Evolutionary conservation across 2,797 vertebrate genomes (phyloP).

Genomic region (Muscicapa comitata): DNA sequence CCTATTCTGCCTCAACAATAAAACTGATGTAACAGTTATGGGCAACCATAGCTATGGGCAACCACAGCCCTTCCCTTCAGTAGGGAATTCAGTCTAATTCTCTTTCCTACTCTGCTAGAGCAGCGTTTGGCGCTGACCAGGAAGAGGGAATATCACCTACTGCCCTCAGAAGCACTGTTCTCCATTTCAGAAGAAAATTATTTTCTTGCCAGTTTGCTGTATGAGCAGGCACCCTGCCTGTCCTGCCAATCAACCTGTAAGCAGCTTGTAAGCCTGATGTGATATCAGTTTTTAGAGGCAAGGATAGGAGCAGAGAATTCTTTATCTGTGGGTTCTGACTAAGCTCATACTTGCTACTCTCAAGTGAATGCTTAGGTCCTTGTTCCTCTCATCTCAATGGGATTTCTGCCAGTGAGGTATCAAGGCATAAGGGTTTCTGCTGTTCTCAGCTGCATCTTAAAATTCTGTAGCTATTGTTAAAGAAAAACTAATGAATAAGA

Average conservation of each 20-base stretch:
- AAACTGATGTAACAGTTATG: neutral
- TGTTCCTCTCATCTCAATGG: neutral
- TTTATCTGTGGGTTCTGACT: neutral
- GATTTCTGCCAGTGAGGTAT: neutral
- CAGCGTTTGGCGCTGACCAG: neutral
- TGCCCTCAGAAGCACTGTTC: neutral
- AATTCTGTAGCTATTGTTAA: slow-evolving; percentile 14
- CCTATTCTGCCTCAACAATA: neutral
- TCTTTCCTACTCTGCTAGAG: neutral
- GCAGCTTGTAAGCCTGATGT: neutral
- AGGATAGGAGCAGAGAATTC: neutral
- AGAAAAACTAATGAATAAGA: neutral
- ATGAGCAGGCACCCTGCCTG: neutral
- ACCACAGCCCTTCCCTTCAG: neutral
- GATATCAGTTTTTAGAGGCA: neutral
- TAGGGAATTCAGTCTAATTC: neutral
- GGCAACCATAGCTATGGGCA: neutral
- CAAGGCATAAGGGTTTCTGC: neutral
- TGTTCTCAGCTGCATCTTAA: neutral
- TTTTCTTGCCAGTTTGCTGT: neutral
- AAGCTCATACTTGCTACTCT: neutral
- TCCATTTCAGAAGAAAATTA: neutral
- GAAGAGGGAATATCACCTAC: neutral
- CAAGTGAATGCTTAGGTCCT: neutral
- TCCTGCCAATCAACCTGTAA: neutral